These are phyloP conservation scores for Erynnis tages DNA, from an alignment of 2,888 invertebrate species.

Conservation along the genomic window DNA sequence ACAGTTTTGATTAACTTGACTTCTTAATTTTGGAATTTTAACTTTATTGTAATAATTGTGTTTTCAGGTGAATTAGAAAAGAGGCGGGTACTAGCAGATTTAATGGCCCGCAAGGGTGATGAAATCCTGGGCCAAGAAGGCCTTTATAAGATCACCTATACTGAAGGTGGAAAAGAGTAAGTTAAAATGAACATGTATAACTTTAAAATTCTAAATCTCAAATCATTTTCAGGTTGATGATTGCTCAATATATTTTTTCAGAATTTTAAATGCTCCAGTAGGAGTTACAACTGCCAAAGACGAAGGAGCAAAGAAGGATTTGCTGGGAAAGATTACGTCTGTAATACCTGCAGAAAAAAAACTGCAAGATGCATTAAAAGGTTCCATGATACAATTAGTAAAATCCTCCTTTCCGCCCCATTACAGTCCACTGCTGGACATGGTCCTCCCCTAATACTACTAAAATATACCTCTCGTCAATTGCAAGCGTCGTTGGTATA, in stretches of 20 bases:
- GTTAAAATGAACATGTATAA: slow-evolving; percentile 22
- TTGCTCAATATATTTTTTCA: slow-evolving; percentile 34
- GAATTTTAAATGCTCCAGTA: slow-evolving; percentile 49
- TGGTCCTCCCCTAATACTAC: too few species aligned
- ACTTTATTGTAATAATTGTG: background rate
- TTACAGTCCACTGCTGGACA: too few species aligned
- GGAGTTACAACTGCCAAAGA: slow-evolving; percentile 43
- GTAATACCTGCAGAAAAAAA: slow-evolving; percentile 55
- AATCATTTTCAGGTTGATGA: too few species aligned
- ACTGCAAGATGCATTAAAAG: slow-evolving; percentile 45
- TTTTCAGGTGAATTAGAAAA: slow-evolving; percentile 47
- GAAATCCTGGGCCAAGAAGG: slow-evolving; percentile 45
- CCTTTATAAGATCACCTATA: slow-evolving; percentile 53
- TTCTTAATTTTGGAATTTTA: background rate
- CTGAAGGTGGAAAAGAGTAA: slow-evolving; percentile 56
- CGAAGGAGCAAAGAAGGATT: slow-evolving; percentile 38
- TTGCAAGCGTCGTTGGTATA: too few species aligned
- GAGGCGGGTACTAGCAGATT: slow-evolving; percentile 51
- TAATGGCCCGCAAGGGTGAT: slow-evolving; percentile 51
- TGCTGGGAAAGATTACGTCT: slow-evolving; percentile 41
- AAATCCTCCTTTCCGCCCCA: too few species aligned
- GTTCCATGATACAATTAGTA: slow-evolving; percentile 33
- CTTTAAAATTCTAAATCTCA: too few species aligned
- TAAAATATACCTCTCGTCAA: too few species aligned
- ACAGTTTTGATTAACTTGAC: background rate